Base-by-base conservation (phyloP, 2,888 invertebrate genomes). In the Campopleginae sp. region DNA sequence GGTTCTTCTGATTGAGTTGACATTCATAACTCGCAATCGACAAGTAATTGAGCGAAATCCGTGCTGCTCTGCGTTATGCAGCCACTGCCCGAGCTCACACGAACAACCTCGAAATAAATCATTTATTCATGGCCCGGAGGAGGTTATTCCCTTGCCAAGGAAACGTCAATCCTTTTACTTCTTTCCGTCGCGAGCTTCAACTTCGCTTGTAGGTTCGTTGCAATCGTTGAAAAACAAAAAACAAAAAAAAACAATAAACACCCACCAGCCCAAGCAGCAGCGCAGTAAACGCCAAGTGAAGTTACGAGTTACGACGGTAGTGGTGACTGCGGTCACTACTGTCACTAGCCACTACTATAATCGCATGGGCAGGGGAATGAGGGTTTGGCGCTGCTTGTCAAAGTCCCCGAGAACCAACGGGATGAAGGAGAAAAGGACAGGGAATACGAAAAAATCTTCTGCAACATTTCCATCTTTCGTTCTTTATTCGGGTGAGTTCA, bases 171-270 rank as follows among this genome's bases (percentile, higher is more conserved):
- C 48, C 48, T 51, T 51, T 51, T 51, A 51, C 19, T n/a, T 51
- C n/a, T 7, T 51, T 51, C 6, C 48, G 48, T 51, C 48, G 48
- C n/a, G 48, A n/a, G 14, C 27, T 14, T 27, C 27, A 14, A 14
- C 14, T 12, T 27, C 27, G 27, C 27, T 58, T 58, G 27, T 27
- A 27, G 14, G 27, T 27, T 14, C 27, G 27, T 58, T 27, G 54
- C 27, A 27, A 58, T 58, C 14, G 58, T 58, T 58, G 58, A 2
- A 58, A 14, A 27, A 27, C 27, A 58, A 58, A 12, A 27, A 58
- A 27, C 19, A 54, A 54, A 6, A 54, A 51, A 58, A 58, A 58
- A 58, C 58, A 58, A 58, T 12, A 58, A 58, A 58, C 19, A 54
- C 58, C 27, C 27, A 27, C 27, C 14, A 58, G 27, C 23, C 23